Evolutionary conservation across 2,888 invertebrate genomes (phyloP), one percentile per base, ranked within the genome.

Genomic region (Drosophila borealis): DNA sequence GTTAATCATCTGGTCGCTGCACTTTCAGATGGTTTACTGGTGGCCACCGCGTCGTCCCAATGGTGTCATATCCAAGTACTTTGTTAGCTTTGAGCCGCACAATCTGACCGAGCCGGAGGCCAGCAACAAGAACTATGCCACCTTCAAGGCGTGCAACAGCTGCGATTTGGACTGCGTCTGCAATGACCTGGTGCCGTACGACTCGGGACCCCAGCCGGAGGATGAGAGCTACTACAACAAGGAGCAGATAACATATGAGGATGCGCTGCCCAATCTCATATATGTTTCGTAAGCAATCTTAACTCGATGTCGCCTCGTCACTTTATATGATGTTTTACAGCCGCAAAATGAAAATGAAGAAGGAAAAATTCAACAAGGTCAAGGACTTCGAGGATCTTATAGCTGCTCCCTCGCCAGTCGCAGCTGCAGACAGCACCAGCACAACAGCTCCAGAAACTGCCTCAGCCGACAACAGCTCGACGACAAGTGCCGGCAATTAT

Each of bases 31-130:
- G 1, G 17, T 92, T 0, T 87, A 90, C 49, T 92, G 92, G 92
- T 92, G 92, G 92, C 91, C 92, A 34, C 92, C 92, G n/a, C 78
- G 53, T 14, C 70, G 74, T 11, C 74, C 85, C 0, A 92, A 91
- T 64, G 92, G 92, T 0, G 13, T 69, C 19, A 88, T 92, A 4
- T 63, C 56, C 9, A 84, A 84, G n/a, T 92, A 92, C 54, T 17
- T 89, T 33, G 53, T 92, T 5, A 75, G 64, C 29, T 80, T 71
- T 37, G 86, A 87, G 33, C 9, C 45, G 39, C 46, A 68, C 4
- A 83, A 89, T 70, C 10, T 62, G 1, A 73, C 72, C 14, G 21
- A 42, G 6, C 8, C n/a, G 14, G 62, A 70, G 21, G 39, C 17
- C 6, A 57, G 19, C 3, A 42, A 17, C 5, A 83, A 65, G 19